Base-by-base conservation (phyloP, 2,797 vertebrate species). In the Craterocephalus amniculus region DNA sequence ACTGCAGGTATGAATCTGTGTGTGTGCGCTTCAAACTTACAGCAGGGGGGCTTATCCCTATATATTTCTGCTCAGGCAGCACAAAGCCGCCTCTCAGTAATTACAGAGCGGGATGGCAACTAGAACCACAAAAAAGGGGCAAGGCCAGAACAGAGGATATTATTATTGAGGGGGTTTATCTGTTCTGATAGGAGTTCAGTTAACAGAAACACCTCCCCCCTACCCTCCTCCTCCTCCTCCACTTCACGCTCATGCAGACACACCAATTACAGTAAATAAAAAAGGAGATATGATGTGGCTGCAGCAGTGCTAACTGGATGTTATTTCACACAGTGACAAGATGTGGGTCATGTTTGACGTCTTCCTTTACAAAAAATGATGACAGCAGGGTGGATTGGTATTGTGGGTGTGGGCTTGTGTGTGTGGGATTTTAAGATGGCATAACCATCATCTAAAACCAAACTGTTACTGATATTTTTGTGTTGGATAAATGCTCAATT, bases 141-240 rank as follows among this genome's bases (percentile, higher is more conserved):
- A 24, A 80, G 61, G 74, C 73, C 73, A 76, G 61, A 65, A 64
- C 66, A 63, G 32, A 76, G 61, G 67, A 67, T 74, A 74, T 77
- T 81, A 81, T 88, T 83, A 87, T 58, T 32, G 57, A 24, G 35
- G 59, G 66, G 58, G 68, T 43, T 49, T 76, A 71, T 65, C 66
- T 60, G 58, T 4, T 58, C 48, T 71, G 81, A 78, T 63, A 45
- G 56, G 52, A 29, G 63, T 63, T 76, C 74, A 38, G 70, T 67
- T 74, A 58, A 58, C 71, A 65, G 54, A 68, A 60, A 24, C 43
- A 31, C 16, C 31, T 61, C 54, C 55, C 14, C 31, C 61, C 49
- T 51, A 12, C 20, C 7, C 20, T 2, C 20, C 7, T 9, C 8
- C 20, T 48, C 43, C 43, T n/a, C 14, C 40, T 20, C 40, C 18